Conservation (phyloP, 2,113 vertebrate genomes). For the Edolisoma coerulescens region DNA sequence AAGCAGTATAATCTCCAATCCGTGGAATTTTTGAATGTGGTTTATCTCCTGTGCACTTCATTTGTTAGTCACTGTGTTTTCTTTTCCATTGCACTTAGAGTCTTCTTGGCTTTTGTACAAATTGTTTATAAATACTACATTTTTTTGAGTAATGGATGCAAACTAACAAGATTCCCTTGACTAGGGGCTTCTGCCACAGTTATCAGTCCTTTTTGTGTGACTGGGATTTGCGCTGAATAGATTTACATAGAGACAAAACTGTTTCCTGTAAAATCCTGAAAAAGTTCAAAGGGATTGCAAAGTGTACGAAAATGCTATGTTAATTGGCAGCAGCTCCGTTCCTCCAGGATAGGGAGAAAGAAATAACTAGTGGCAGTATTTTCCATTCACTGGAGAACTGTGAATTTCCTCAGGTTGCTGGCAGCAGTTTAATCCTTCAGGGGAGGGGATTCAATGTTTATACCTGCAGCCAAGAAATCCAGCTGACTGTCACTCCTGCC, state of each 20-base stretch:
- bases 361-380: slow-evolving; percentile 14
- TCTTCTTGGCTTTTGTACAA: slow-evolving; percentile 4
- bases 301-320: slow-evolving; percentile 23
- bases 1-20: neutral
- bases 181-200: neutral
- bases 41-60: neutral
- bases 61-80: slow-evolving; percentile 1
- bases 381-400: neutral
- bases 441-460: neutral
- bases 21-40: neutral
- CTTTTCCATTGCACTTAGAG: neutral
- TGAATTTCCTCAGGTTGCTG: slow-evolving; percentile 8
- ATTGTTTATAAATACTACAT: neutral
- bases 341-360: slow-evolving; percentile 3
- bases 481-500: slow-evolving; percentile 41
- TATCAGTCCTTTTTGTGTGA: slow-evolving; percentile 11
- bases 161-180: neutral
- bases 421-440: slow-evolving; percentile 43
- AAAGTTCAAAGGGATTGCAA: slow-evolving; percentile 48
- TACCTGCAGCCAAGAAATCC: slow-evolving; percentile 51
- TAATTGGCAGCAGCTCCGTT: slow-evolving; percentile 42
- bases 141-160: neutral
- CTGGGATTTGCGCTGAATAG: slow-evolving; percentile 5
- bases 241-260: slow-evolving; percentile 36
- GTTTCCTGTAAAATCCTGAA: slow-evolving; percentile 25